phyloP scores from a whole-genome alignment of 1,140 invertebrate genomes.

The Scaptomyza pallida region DNA sequence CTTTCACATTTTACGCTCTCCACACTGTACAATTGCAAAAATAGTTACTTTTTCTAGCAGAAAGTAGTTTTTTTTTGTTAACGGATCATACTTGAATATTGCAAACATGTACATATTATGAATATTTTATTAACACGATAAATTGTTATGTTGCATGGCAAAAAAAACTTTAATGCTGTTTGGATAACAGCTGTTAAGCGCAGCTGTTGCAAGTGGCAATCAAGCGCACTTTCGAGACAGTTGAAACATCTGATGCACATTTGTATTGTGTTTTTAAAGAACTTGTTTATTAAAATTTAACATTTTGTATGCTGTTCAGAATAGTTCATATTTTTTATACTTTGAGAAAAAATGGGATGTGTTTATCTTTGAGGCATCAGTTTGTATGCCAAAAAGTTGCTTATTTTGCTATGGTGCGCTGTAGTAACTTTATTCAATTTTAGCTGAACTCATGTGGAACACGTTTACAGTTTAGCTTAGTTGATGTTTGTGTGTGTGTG shows the following conservation, averaged over 20 bases:
- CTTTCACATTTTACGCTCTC: constrained; percentile 3
- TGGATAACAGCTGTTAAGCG: no score
- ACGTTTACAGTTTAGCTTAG: constrained; percentile 4
- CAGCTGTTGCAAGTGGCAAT: no score
- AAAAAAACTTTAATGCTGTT: no score
- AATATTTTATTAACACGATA: not conserved
- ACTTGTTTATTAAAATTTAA: no score
- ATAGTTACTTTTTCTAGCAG: not conserved
- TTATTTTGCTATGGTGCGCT: not conserved
- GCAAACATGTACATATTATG: not conserved
- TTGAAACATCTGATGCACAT: no score
- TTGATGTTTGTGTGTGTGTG: constrained; percentile 16
- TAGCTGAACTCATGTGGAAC: constrained; percentile 58
- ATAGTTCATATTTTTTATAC: no score
- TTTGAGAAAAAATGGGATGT: no score
- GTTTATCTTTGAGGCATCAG: no score
- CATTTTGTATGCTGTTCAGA: no score
- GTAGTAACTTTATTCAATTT: constrained; percentile 67
- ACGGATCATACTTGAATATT: not conserved
- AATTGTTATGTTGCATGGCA: no score
- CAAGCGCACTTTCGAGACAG: no score
- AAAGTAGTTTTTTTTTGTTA: not conserved
- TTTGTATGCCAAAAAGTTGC: not conserved
- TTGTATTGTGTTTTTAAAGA: no score
- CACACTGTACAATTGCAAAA: not conserved